Evolutionary conservation across 1,140 invertebrate genomes (phyloP), one percentile per base, ranked within the genome.

Genomic region (Hypsibius dujardini): DNA sequence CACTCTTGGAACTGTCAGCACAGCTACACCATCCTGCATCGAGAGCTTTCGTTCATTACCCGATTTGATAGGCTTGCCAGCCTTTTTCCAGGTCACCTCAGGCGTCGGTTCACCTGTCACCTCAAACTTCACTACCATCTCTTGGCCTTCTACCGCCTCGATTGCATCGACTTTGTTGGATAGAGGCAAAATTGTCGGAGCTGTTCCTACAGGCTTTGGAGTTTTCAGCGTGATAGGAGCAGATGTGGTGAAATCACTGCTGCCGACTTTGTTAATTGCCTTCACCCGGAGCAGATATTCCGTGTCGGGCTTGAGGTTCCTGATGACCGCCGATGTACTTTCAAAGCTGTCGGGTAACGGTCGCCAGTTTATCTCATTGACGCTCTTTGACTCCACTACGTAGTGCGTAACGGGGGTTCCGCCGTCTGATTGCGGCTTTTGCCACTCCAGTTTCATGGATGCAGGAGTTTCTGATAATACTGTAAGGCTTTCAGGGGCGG

Each of bases 341-440:
- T 7, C 42, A 42, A 67, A 7, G 62, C 45, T 42, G 45, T 7
- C 42, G 7, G 62, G 42, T 67, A 42, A 3, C 7, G 62, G 7
- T 67, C 75, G 73, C 77, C 77, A 78, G 50, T 78, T 76, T 47
- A 76, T 70, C 47, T 75, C 76, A 47, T 79, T 76, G 73, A 80
- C 82, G 56, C 79, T 77, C 71, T 80, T 79, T 71, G 81, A 87
- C 79, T 95, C 90, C 3, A 95, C 82, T 47, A 87, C 85, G 75
- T 95, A 95, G 76, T 92, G 89, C 12, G 86, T 82, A 71, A 95
- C 88, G 45, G 87, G 85, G 40, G 87, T 86, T 7, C 90, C 90
- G 69, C 92, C 91, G 79, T 95, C 89, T 50, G 81, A 84, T 77
- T 88, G 86, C 0, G 90, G 87, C 70, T 87, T 83, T 75, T 87